These are phyloP conservation scores for Hycleus phaleratus DNA, from an alignment of 1,140 invertebrate genomes.

Conservation along the genomic window DNA sequence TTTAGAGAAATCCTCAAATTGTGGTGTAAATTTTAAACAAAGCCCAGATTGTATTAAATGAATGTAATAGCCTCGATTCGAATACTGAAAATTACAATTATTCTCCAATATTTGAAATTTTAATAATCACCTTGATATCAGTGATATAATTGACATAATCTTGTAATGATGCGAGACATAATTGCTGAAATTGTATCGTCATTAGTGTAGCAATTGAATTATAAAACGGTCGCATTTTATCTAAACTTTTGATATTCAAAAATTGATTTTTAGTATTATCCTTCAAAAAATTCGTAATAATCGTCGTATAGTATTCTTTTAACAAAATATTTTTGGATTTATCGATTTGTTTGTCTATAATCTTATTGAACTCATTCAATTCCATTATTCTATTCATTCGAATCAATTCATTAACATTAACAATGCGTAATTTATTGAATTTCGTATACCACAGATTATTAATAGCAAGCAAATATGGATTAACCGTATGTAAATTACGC, in stretches of 20 bases:
- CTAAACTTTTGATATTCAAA: conserved; percentile 57
- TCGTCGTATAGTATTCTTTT: conserved; percentile 53
- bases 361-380: conserved; percentile 51
- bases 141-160: conserved; percentile 71
- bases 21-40: conserved; percentile 60
- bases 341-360: conserved; percentile 52
- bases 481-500: conserved; percentile 67
- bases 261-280: conserved; percentile 69
- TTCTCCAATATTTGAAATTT: background rate
- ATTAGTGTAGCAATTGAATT: conserved; percentile 78
- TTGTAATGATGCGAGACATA: conserved; percentile 71
- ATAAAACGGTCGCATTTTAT: conserved; percentile 67
- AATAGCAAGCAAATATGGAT: conserved; percentile 73
- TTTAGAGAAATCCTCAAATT: conserved; percentile 65
- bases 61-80: conserved; percentile 66
- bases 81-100: conserved; percentile 43
- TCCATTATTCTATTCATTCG: conserved; percentile 50
- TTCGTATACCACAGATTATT: conserved; percentile 69
- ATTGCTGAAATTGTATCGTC: conserved; percentile 73
- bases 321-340: conserved; percentile 47
- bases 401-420: conserved; percentile 47
- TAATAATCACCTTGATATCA: conserved; percentile 56
- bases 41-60: conserved; percentile 51
- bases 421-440: conserved; percentile 39
- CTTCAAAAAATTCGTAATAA: conserved; percentile 56